Evolutionary conservation across 2,113 vertebrate genomes (phyloP), one percentile per base, ranked within the genome.

Genomic region (Cynopterus brachyotis): DNA sequence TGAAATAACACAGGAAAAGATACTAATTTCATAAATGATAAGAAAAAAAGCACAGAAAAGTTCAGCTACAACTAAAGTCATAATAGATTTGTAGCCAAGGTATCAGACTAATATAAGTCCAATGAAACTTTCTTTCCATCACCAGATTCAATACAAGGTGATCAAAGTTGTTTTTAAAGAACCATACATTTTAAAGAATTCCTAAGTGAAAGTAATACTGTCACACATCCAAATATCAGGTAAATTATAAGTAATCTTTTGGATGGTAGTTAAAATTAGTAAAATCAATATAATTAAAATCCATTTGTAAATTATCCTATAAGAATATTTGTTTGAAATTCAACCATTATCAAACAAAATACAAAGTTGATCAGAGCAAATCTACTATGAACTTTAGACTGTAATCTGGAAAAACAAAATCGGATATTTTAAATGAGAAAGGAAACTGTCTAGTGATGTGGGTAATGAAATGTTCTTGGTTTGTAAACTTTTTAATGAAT

Each of bases 281-380:
- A 86, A 82, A 73, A 82, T 83, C n/a, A 81, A 81, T 50, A 47
- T 15, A 80, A 32, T 67, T 59, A 81, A 86, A 88, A 83, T 32
- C 10, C 3, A 80, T 59, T 79, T 85, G 24, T 72, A 94, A 85
- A 69, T 86, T 88, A 70, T 89, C 15, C 35, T 37, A 4, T 60
- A 75, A 73, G 6, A 67, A 47, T 69, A 16, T 40, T 57, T 93
- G 28, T 88, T 73, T 95, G 73, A 92, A 84, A 87, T 73, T 89
- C 47, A 87, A 6, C 26, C 9, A 60, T 60, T 26, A 47, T 64
- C 37, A 73, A 93, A 50, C 17, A 95, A 86, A 87, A 70, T 47
- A 22, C 10, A 96, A 89, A 55, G 19, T 15, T 6, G n/a, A n/a
- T 57, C 50, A 92, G 17, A 90, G 81, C 15, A 90, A 78, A 57